Base-by-base conservation (phyloP, 2,888 invertebrate genomes). In the Agrochola litura region DNA sequence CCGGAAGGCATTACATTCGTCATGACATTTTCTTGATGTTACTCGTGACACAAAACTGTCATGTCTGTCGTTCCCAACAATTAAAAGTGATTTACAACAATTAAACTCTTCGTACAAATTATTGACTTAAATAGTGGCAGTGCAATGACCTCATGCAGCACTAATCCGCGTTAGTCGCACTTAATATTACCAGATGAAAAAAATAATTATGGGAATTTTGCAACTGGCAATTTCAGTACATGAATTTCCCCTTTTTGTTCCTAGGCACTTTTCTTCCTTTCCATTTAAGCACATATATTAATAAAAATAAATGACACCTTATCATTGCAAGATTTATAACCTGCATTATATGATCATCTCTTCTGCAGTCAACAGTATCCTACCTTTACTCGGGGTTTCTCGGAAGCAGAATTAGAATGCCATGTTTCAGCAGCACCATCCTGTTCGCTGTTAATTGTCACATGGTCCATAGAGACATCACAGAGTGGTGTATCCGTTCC, bases 51-150 rank as follows among this genome's bases (percentile, higher is more conserved):
- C 71, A 72, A 14, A 77, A 71, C 56, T 73, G 77, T 65, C 71
- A 72, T n/a, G 52, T 65, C 52, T 54, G 54, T 63, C 83, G 77
- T 80, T 76, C 63, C 43, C 14, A 71, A 72, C 81, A 87, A 87
- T 87, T 85, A 82, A 61, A 77, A 79, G 64, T 83, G 87, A 88
- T 88, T 87, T 79, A 81, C 74, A 73, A 66, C 88, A 87, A 89
- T 89, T 89, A 88, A 80, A 76, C 43, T 68, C 73, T 58, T 58
- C 61, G 43, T 67, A 66, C 65, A 14, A 64, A 76, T 76, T 75
- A 82, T 81, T 78, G 77, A 72, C 79, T 84, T 76, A 80, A 84
- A 75, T 73, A 84, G 41, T 67, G 56, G 16, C 52, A 66, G 87
- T 56, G 14, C 87, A 81, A 69, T 73, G 87, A 83, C 75, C 80